Base-by-base conservation (phyloP, 2,797 vertebrate species). In the Sebastes matsubarae region DNA sequence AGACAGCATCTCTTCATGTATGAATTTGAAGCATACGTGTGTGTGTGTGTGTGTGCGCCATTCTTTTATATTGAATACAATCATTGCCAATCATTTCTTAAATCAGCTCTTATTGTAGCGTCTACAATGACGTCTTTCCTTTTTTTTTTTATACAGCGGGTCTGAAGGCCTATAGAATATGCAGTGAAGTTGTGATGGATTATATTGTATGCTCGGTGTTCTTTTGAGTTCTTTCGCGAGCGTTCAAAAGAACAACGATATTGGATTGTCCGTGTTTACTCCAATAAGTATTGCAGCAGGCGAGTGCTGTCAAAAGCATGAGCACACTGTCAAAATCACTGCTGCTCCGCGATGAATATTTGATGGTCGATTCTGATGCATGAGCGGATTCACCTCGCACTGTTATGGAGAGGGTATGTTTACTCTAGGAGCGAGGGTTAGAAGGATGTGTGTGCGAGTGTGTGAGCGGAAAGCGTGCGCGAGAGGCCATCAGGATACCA, bases 291-390 rank as follows among this genome's bases (percentile, higher is more conserved):
- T 88, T 90, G 93, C 87, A 82, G 89, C 84, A 85, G 89, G 87
- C 88, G 86, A 90, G 87, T 82, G 89, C 93, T 95, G 94, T 95
- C 94, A 94, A 88, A 95, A 90, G 90, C 93, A 93, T 93, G 91
- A 95, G 89, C 92, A 89, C 91, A 90, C 90, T 90, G 91, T 94
- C 92, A 94, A 93, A 94, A 95, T 94, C 94, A 92, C 91, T 90
- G 91, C 93, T 93, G 92, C 92, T 92, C 81, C 36, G 38, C 80
- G 83, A 92, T 96, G 94, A 95, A 96, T 96, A 95, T 94, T 95
- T 95, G 92, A 96, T 96, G 93, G 91, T 85, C 83, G 89, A 94
- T 93, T 95, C 91, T 91, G 91, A 94, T 92, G 92, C 92, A 94
- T 94, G 93, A 94, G 91, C 79, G 86, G 86, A 92, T 92, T 87